phyloP scores from a whole-genome alignment of 53 echinoderm and acorn worm genomes.

The Holothuria scabra region DNA sequence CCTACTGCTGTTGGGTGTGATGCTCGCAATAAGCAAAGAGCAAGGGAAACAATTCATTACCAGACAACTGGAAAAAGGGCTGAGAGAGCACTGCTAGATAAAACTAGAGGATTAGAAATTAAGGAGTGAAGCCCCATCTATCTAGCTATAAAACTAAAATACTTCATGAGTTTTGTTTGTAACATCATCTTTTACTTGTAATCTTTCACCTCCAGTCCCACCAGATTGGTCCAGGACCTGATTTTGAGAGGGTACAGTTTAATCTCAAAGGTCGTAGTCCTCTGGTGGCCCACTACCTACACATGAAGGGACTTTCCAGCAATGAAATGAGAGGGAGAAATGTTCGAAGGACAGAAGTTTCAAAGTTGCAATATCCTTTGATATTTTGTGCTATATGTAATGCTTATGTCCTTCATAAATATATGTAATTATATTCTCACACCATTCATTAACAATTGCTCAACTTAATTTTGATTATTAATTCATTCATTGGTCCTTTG shows the following conservation, averaged over 20 bases:
- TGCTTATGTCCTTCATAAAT: no score
- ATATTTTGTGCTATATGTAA: background rate
- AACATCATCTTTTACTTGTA: background rate
- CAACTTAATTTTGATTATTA: background rate
- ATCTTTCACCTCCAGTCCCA: constrained; percentile 72
- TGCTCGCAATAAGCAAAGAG: no score
- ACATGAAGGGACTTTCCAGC: constrained; percentile 84
- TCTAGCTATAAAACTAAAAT: no score
- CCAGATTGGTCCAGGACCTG: constrained; percentile 97
- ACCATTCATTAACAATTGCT: background rate
- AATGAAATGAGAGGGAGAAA: constrained; percentile 85
- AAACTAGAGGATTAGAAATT: no score
- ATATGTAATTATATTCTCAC: background rate
- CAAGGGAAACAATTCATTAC: no score
- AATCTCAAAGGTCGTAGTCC: constrained; percentile 93
- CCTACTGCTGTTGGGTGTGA: no score
- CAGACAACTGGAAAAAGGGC: no score
- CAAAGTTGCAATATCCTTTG: constrained; percentile 95
- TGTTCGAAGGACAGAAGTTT: constrained; percentile 91
- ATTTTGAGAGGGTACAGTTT: constrained; percentile 93
- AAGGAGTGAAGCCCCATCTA: no score
- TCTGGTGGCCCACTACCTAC: constrained; percentile 92
- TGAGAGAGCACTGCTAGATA: no score
- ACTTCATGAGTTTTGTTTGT: no score
- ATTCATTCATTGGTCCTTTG: no score